Evolutionary conservation across 2,888 invertebrate genomes (phyloP).

Genomic region (Choristoneura rosaceana): DNA sequence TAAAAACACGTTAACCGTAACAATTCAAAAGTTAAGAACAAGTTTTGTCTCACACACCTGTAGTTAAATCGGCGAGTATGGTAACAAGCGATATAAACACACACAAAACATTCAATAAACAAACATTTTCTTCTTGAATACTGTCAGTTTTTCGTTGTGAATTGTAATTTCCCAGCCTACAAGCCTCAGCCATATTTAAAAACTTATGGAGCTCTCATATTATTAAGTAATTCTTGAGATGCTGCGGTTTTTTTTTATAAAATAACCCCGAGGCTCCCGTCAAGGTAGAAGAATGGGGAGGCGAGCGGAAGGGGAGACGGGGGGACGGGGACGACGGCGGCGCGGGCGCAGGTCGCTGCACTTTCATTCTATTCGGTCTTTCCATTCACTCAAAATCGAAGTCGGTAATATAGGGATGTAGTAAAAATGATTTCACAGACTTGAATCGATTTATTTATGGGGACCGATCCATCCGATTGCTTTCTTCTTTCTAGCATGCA

Average conservation of each 20-base stretch:
- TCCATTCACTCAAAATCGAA: slow-evolving; percentile 31
- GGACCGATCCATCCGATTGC: no score
- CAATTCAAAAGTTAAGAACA: slow-evolving; percentile 43
- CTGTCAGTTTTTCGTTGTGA: slow-evolving; percentile 65
- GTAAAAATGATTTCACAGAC: background rate
- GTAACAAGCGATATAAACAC: slow-evolving; percentile 85
- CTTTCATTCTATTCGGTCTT: slow-evolving; percentile 42
- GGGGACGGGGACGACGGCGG: slow-evolving; percentile 51
- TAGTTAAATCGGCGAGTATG: slow-evolving; percentile 85
- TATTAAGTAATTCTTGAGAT: slow-evolving; percentile 24
- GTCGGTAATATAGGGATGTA: background rate
- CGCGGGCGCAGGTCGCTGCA: slow-evolving; percentile 57
- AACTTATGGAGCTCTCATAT: slow-evolving; percentile 19
- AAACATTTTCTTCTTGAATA: slow-evolving; percentile 78
- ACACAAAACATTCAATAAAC: slow-evolving; percentile 81
- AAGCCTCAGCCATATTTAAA: slow-evolving; percentile 77
- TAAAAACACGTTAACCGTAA: slow-evolving; percentile 19
- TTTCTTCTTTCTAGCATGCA: no score
- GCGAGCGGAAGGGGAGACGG: slow-evolving; percentile 16
- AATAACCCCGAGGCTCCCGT: slow-evolving; percentile 33
- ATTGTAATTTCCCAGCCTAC: slow-evolving; percentile 69
- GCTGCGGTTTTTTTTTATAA: slow-evolving; percentile 24
- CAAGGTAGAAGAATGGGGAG: slow-evolving; percentile 30
- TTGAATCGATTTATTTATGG: background rate
- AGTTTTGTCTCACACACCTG: slow-evolving; percentile 73